Percentiles rank a stretch among this genome's conserved stretches.
phyloP scores from a whole-genome alignment of 2,888 invertebrate species.

The Himalopsyche japonica region DNA sequence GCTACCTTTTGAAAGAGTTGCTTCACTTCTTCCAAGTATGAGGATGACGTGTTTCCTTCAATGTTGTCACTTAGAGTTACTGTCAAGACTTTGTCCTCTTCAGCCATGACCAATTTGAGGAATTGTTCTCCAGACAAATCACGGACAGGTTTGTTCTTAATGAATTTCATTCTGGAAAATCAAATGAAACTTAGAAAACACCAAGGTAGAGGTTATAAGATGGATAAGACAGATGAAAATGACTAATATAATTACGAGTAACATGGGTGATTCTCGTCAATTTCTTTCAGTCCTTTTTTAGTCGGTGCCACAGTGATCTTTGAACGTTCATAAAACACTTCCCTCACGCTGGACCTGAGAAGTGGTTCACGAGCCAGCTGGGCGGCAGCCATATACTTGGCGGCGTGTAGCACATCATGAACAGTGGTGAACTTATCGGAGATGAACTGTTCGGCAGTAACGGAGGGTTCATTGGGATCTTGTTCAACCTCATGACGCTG shows the following conservation, averaged over 20 bases:
- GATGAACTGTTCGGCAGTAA: conserved; percentile 79
- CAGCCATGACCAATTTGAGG: conserved; percentile 78
- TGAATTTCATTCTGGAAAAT: conserved; percentile 74
- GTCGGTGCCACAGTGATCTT: conserved; percentile 83
- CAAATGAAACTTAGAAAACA: background rate
- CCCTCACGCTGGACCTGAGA: conserved; percentile 81
- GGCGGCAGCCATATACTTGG: conserved; percentile 91
- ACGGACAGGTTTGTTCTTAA: conserved; percentile 89
- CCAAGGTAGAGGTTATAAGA: background rate
- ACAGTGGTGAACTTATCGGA: conserved; percentile 64
- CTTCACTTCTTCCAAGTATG: conserved; percentile 88
- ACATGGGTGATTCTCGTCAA: conserved; percentile 92
- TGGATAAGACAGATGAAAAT: background rate
- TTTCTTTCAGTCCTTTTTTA: conserved; percentile 88
- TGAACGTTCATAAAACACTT: conserved; percentile 86
- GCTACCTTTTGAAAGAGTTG: conserved; percentile 78
- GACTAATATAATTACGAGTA: conserved; percentile 57
- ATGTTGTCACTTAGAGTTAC: conserved; percentile 74
- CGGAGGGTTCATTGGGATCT: conserved; percentile 79
- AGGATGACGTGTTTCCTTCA: conserved; percentile 75
- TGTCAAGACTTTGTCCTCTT: conserved; percentile 79
- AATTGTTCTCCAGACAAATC: conserved; percentile 90
- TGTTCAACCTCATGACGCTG: conserved; percentile 95
- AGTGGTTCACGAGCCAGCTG: conserved; percentile 92
- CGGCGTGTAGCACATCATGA: conserved; percentile 86